These are phyloP conservation scores for Bugula neritina DNA, from an alignment of 2,888 invertebrate genomes.

Conservation along the genomic window DNA sequence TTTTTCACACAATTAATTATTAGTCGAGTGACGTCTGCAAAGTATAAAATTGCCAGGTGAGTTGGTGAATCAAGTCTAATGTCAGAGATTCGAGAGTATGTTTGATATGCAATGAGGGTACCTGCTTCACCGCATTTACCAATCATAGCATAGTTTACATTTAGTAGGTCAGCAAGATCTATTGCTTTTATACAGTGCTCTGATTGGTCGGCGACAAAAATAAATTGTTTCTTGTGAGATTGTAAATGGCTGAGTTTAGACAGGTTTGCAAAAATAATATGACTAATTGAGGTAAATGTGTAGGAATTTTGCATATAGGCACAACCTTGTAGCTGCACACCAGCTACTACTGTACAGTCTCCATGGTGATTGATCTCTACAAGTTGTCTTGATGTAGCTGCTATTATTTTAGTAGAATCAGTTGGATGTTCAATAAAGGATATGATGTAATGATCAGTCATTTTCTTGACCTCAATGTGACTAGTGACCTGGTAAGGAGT, in stretches of 20 bases:
- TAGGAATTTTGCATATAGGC: background rate
- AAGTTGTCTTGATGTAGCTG: background rate
- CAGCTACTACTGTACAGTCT: background rate
- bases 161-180: background rate
- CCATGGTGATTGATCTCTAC: background rate
- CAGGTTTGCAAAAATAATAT: background rate
- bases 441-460: too few relatives aligned
- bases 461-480: too few relatives aligned
- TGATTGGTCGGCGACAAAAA: background rate
- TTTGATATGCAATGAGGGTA: too few relatives aligned
- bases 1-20: background rate
- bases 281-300: background rate
- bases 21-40: background rate
- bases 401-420: background rate
- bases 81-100: too few relatives aligned
- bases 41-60: background rate
- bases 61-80: background rate
- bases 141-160: background rate
- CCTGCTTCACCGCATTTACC: background rate
- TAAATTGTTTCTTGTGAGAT: background rate
- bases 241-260: background rate
- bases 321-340: background rate
- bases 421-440: background rate
- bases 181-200: background rate
- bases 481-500: too few relatives aligned